phyloP scores from a whole-genome alignment of 1,140 invertebrate genomes.

The Anagrus nilaparvatae region DNA sequence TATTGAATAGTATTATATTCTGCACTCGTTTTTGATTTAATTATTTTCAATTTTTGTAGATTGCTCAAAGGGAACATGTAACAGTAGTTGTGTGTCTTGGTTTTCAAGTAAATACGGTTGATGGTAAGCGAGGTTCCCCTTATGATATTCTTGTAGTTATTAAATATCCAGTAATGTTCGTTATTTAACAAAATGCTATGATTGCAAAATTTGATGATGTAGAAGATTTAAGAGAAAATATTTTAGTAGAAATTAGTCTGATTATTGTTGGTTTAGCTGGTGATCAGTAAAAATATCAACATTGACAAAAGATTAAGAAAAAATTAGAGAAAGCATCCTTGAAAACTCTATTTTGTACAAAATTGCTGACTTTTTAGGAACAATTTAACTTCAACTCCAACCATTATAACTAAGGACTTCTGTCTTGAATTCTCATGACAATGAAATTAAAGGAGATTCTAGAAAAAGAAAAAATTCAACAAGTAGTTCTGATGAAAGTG shows the following conservation, averaged over 20 bases:
- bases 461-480: conserved; percentile 40
- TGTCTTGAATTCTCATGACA: too few species aligned
- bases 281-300: conserved; percentile 58
- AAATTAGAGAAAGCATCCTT: conserved; percentile 71
- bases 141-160: conserved; percentile 68
- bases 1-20: too few species aligned
- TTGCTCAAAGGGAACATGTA: conserved; percentile 55
- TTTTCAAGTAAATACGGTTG: conserved; percentile 64
- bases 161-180: conserved; percentile 64
- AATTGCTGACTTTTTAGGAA: conserved; percentile 50
- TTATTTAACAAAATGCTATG: conserved; percentile 66
- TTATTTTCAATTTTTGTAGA: conserved; percentile 30
- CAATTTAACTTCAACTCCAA: conserved; percentile 47
- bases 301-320: conserved; percentile 56
- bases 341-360: conserved; percentile 66
- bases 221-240: conserved; percentile 62
- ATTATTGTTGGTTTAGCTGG: conserved; percentile 73
- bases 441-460: conserved; percentile 19
- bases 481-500: conserved; percentile 45
- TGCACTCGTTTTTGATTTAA: too few species aligned
- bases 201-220: conserved; percentile 57
- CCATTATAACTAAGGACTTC: conserved; percentile 45
- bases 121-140: conserved; percentile 61
- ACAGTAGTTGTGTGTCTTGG: conserved; percentile 68
- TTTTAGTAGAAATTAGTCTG: conserved; percentile 65